Base-by-base conservation (phyloP, 2,797 vertebrate genomes). In the Syngnathus rostellatus region DNA sequence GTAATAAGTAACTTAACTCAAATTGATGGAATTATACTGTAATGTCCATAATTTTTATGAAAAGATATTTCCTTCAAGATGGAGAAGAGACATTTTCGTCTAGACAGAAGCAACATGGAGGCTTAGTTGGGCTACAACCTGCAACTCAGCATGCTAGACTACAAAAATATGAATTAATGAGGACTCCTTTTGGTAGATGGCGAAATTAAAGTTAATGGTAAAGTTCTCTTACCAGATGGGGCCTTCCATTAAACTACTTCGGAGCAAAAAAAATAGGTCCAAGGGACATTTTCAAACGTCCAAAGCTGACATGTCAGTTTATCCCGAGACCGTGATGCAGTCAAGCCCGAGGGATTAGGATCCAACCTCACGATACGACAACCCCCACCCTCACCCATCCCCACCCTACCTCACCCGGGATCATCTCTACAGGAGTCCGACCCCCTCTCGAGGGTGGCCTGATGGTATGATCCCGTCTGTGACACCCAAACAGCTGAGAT, bases 311-410 rank as follows among this genome's bases (percentile, higher is more conserved):
- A 83, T 89, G 84, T 85, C 73, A 74, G 81, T 88, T 89, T 90
- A 89, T 88, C 89, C 68, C 54, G 72, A 76, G 68, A 86, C 87
- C 77, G 76, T 86, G 83, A 83, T 85, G 75, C 78, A 86, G 74
- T 72, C 81, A 87, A 91, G 82, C 87, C 87, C 84, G 48, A 78
- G 75, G 90, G 93, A 96, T 96, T 95, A 96, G 89, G 78, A 87
- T 83, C 64, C 85, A 90, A 90, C 82, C 80, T 81, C 83, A 85
- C 89, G 69, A 89, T 86, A 85, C 90, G 79, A 86, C 88, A 81
- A 86, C 91, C 86, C 87, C 80, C 40, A 3, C 41, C 85, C 91
- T 86, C 78, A 83, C 16, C n/a, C 92, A 88, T 87, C 85, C 83
- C 85, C 71, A 37, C 12, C 72, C 74, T 72, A 80, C 82, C 77